Base-by-base conservation (phyloP, 2,113 vertebrate species). In the Canis aureus region DNA sequence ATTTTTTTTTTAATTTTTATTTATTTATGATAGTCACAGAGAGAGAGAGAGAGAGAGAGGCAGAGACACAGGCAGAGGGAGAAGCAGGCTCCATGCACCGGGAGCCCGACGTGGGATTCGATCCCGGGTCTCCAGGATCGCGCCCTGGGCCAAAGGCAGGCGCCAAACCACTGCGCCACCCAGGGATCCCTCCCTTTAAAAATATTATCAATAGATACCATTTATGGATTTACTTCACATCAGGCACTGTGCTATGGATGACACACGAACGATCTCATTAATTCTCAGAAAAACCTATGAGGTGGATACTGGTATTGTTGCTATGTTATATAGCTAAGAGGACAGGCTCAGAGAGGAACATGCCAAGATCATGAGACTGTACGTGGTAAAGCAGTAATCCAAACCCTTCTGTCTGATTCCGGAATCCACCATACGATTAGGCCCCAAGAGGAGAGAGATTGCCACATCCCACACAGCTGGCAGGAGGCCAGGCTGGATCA, bases 101-200 rank as follows among this genome's bases (percentile, higher is more conserved):
- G n/a, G n/a, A n/a, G n/a, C n/a, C n/a, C n/a, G n/a, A n/a, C n/a
- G n/a, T n/a, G n/a, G n/a, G n/a, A n/a, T n/a, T n/a, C n/a, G n/a
- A n/a, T n/a, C n/a, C n/a, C n/a, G n/a, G n/a, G n/a, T n/a, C n/a
- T n/a, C n/a, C n/a, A n/a, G n/a, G n/a, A n/a, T n/a, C n/a, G n/a
- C n/a, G n/a, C n/a, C n/a, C n/a, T n/a, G n/a, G n/a, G n/a, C n/a
- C n/a, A n/a, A n/a, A n/a, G n/a, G n/a, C n/a, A n/a, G n/a, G n/a
- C n/a, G n/a, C n/a, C n/a, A n/a, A n/a, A n/a, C n/a, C n/a, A n/a
- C n/a, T n/a, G n/a, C n/a, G n/a, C n/a, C n/a, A n/a, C n/a, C n/a
- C n/a, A n/a, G n/a, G n/a, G n/a, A n/a, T n/a, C n/a, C n/a, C n/a
- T 55, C 32, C 78, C 25, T 95, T 87, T 66, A 49, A 94, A 81